Conservation (phyloP, 2,888 invertebrate species). For the Tenthredo distinguenda region DNA sequence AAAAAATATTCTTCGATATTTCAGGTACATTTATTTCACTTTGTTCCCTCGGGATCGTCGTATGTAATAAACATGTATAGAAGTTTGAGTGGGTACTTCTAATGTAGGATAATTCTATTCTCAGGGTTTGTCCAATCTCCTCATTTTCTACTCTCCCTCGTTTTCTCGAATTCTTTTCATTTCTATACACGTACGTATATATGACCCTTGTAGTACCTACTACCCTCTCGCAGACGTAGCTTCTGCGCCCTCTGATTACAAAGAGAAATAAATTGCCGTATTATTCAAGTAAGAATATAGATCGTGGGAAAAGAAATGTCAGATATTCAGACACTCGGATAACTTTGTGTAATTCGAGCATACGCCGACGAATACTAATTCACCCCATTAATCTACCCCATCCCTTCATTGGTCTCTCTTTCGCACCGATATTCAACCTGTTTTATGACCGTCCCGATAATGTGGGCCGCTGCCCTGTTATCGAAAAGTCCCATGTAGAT, state of each 20-base stretch:
- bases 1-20: not conserved
- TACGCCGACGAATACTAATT: constrained; percentile 77
- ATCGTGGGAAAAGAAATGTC: constrained; percentile 61
- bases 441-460: constrained; percentile 28
- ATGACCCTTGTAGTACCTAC: not conserved
- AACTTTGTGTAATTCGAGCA: constrained; percentile 74
- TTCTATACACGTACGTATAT: constrained; percentile 4
- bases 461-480: constrained; percentile 36
- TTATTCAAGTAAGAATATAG: constrained; percentile 74
- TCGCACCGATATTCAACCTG: constrained; percentile 7
- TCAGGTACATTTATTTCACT: not conserved
- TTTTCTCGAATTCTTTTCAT: constrained; percentile 18
- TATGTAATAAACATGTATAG: not conserved
- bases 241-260: constrained; percentile 65
- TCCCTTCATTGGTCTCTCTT: not conserved
- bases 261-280: constrained; percentile 74
- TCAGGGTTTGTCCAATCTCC: not conserved
- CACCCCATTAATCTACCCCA: constrained; percentile 72
- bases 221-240: constrained; percentile 50
- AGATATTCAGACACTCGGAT: constrained; percentile 62
- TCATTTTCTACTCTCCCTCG: not conserved
- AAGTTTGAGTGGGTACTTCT: not conserved
- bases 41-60: not conserved
- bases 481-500: constrained; percentile 36
- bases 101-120: constrained; percentile 30